phyloP scores from a whole-genome alignment of 2,113 vertebrate genomes.

The Myiozetetes cayanensis region DNA sequence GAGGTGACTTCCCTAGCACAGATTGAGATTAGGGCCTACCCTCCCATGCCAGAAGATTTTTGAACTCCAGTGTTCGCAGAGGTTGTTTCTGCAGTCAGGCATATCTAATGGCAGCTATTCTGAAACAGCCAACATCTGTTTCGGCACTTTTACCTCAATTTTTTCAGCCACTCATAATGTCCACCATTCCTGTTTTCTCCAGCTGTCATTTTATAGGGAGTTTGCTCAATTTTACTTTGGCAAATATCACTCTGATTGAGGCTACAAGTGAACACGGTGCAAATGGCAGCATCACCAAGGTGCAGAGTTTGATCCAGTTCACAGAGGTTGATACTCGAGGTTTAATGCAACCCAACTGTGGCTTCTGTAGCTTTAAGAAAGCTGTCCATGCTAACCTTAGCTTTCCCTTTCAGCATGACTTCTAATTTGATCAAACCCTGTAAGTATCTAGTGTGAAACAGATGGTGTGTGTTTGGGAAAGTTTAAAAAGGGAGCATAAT shows the following conservation, averaged over 20 bases:
- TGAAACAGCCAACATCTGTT: slow-evolving; percentile 31
- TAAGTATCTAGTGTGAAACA: slow-evolving; percentile 66
- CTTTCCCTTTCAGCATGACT: slow-evolving; percentile 67
- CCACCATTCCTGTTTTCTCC: background rate
- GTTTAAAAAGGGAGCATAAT: slow-evolving; percentile 72
- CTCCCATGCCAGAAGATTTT: background rate
- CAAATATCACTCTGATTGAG: background rate
- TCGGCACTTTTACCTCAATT: background rate
- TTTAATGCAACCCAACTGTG: background rate
- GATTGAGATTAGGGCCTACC: background rate
- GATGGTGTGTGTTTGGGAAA: slow-evolving; percentile 73
- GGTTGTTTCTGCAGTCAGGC: slow-evolving; percentile 17
- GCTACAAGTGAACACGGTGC: background rate
- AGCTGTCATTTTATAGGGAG: background rate
- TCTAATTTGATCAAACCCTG: slow-evolving; percentile 71
- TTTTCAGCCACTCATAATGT: background rate
- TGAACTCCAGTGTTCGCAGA: background rate
- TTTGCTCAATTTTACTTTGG: background rate
- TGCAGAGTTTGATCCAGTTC: background rate
- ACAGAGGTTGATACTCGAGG: background rate
- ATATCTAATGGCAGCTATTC: slow-evolving; percentile 10
- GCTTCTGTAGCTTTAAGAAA: slow-evolving; percentile 62
- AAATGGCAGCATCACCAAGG: background rate
- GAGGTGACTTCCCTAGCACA: background rate
- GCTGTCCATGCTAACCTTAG: slow-evolving; percentile 51